Evolutionary conservation across 2,797 vertebrate species (phyloP), one percentile per base, ranked within the genome.

Genomic region (Catostomus latipinnis): DNA sequence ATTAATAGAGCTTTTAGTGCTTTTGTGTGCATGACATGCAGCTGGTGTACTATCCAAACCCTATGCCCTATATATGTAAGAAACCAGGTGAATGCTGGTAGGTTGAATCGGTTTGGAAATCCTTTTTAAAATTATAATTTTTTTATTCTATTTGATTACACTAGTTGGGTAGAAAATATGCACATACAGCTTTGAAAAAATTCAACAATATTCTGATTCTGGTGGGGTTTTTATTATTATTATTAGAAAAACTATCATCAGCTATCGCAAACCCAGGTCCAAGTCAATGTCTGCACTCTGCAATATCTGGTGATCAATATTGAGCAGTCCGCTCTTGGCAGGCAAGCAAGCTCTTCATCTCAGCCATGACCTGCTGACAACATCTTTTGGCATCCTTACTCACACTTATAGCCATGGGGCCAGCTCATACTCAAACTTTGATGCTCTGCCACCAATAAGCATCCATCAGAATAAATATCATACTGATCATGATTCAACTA

Each of bases 271-370:
- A 56, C 49, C 69, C 53, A 66, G 63, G 9, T 53, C 63, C 46
- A 67, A 76, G 71, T 53, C 43, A 18, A 71, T 82, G 66, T 80
- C 80, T 45, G 22, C 22, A 22, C 22, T 22, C 22, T 18, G 74
- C 66, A 68, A 63, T 80, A 78, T 80, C 71, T 58, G 56, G 65
- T 75, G 70, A 82, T 86, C 85, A 75, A 80, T 75, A 78, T 57
- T 58, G 77, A 82, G 71, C 66, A 71, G 74, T 70, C 79, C 10
- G 61, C 54, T 57, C 71, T 80, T 84, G 81, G 81, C 78, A 81
- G 75, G 75, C 49, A 62, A 57, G 45, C 56, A n/a, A 78, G 49
- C 78, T 80, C 77, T 77, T 78, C 71, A 62, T 78, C 81, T 76
- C 66, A 68, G 54, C 9, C 49, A 14, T 61, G 43, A 13, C 65